Conservation (phyloP, 2,888 invertebrate genomes). For the Craniophora ligustri region DNA sequence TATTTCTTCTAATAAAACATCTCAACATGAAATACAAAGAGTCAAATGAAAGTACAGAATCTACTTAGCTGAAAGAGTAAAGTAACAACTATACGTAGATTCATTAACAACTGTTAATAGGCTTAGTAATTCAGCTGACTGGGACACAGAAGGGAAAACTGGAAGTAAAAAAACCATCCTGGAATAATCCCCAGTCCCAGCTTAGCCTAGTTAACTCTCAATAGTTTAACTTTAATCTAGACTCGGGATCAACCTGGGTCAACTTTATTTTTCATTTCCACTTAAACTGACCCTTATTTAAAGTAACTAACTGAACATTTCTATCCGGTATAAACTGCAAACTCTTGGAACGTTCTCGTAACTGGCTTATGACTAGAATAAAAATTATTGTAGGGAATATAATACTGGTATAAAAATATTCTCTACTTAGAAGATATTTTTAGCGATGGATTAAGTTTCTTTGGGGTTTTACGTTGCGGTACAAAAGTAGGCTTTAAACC, state of each 20-base stretch:
- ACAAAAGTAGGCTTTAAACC: background rate
- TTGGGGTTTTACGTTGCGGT: background rate
- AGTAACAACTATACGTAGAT: conserved; percentile 42
- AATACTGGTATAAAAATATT: background rate
- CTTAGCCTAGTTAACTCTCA: conserved; percentile 72
- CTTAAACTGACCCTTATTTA: conserved; percentile 49
- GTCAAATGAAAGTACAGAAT: conserved; percentile 21
- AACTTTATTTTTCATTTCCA: conserved; percentile 71
- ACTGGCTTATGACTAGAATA: background rate
- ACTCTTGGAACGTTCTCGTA: background rate
- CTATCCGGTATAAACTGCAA: conserved; percentile 2
- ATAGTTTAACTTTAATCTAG: conserved; percentile 73
- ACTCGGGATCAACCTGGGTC: conserved; percentile 69
- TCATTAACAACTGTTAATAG: conserved; percentile 68
- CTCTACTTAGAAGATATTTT: background rate
- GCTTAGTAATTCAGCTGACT: conserved; percentile 66
- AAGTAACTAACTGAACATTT: conserved; percentile 41
- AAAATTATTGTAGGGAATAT: background rate
- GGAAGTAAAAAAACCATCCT: conserved; percentile 52
- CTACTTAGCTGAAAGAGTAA: conserved; percentile 29
- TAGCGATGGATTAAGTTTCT: background rate
- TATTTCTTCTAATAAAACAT: conserved; percentile 8
- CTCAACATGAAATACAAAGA: conserved; percentile 11
- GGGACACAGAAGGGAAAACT: conserved; percentile 46
- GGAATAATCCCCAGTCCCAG: conserved; percentile 52